These are phyloP conservation scores for Drosophila malerkotliana DNA, from an alignment of 1,140 invertebrate genomes.

Conservation along the genomic window DNA sequence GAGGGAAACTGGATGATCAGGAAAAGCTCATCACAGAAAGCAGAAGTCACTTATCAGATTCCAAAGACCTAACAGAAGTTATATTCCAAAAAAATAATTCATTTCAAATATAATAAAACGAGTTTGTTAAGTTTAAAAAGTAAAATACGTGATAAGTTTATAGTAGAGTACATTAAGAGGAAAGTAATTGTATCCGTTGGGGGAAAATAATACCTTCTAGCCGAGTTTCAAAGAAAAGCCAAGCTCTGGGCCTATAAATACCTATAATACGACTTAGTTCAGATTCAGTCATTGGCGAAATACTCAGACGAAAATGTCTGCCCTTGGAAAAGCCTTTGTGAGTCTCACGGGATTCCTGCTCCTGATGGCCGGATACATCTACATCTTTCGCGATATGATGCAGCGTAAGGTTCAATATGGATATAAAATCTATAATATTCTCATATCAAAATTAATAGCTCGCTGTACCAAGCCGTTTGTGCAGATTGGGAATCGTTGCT, in stretches of 20 bases:
- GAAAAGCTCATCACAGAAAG: too few relatives aligned
- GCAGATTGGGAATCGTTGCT: conserved; percentile 45
- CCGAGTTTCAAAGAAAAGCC: not conserved
- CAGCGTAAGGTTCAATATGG: conserved; percentile 21
- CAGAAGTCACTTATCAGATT: too few relatives aligned
- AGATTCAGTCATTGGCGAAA: conserved; percentile 10
- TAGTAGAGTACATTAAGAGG: too few relatives aligned
- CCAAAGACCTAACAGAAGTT: too few relatives aligned
- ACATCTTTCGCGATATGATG: conserved; percentile 39
- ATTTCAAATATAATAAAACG: too few relatives aligned
- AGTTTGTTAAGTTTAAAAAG: too few relatives aligned
- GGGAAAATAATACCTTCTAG: not conserved
- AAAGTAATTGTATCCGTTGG: not conserved
- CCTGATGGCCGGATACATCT: conserved; percentile 31
- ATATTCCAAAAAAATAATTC: too few relatives aligned
- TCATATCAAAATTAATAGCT: conserved; percentile 8
- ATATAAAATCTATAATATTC: not conserved
- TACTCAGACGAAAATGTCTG: not conserved
- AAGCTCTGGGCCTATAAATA: conserved; percentile 17
- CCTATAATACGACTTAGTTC: too few relatives aligned
- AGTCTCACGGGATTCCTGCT: conserved; percentile 20
- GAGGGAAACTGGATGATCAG: too few relatives aligned
- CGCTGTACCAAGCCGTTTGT: conserved; percentile 55
- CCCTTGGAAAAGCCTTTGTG: conserved; percentile 38
- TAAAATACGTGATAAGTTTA: too few relatives aligned